Base-by-base conservation (phyloP, 35 echinoderm and acorn worm genomes). In the Ophioderma brevispina region DNA sequence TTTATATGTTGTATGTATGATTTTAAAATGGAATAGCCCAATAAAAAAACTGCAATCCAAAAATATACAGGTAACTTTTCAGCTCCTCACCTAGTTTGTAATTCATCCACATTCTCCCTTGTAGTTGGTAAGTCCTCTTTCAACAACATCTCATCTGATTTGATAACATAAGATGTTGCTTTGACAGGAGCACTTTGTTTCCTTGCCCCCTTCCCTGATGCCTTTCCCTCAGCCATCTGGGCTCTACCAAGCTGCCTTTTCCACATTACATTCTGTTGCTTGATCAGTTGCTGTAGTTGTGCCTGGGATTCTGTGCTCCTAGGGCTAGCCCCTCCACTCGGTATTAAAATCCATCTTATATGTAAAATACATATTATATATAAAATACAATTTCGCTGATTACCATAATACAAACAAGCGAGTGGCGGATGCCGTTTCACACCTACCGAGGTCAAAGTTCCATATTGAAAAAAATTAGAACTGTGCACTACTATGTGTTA, bases 11-110 rank as follows among this genome's bases (percentile, higher is more conserved):
- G n/a, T n/a, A n/a, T n/a, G n/a, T n/a, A n/a, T n/a, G n/a, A n/a
- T n/a, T n/a, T n/a, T n/a, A n/a, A n/a, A n/a, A n/a, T n/a, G n/a
- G n/a, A n/a, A n/a, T n/a, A n/a, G n/a, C n/a, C n/a, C n/a, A n/a
- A n/a, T n/a, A n/a, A n/a, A n/a, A n/a, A n/a, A n/a, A n/a, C n/a
- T n/a, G n/a, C n/a, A n/a, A n/a, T n/a, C n/a, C n/a, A n/a, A n/a
- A n/a, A n/a, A n/a, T n/a, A n/a, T n/a, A n/a, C n/a, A n/a, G n/a
- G n/a, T n/a, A n/a, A n/a, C n/a, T n/a, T n/a, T n/a, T n/a, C n/a
- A n/a, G n/a, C n/a, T n/a, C 18, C 79, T 81, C 55, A 98, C 96
- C 96, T 95, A 75, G 91, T 87, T 85, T 98, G 96, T 41, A 98
- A 40, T 76, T 94, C 93, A 32, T 98, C 96, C 19, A 94, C 39